Percentiles rank a stretch among this genome's conserved stretches.
phyloP scores from a whole-genome alignment of 2,113 vertebrate genomes.

The Pluvianellus socialis region DNA sequence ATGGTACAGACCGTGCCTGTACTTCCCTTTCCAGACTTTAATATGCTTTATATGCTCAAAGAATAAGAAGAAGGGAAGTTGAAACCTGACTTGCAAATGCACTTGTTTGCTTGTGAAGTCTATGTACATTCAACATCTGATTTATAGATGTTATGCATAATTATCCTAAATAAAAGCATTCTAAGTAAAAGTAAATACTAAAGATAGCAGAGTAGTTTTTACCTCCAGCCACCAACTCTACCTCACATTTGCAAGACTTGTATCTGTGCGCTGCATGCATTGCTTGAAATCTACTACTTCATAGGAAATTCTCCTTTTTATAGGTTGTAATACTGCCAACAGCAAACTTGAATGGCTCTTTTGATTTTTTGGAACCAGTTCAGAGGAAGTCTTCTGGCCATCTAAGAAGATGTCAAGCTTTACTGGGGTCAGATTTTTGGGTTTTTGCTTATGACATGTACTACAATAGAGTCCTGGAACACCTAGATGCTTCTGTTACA shows the following conservation, averaged over 20 bases:
- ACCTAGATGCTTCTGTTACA: background rate
- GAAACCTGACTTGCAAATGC: slow-evolving; percentile 46
- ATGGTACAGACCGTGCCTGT: slow-evolving; percentile 29
- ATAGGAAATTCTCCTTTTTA: background rate
- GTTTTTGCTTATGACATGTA: background rate
- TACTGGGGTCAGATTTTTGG: background rate
- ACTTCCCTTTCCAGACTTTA: slow-evolving; percentile 46
- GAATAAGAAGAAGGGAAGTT: slow-evolving; percentile 33
- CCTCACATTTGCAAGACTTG: background rate
- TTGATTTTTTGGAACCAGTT: background rate
- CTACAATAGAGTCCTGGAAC: background rate
- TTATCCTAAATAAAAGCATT: background rate
- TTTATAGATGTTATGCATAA: slow-evolving; percentile 44
- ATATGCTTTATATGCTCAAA: background rate
- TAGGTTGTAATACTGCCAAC: background rate
- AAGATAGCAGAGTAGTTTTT: background rate
- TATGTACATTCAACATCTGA: slow-evolving; percentile 7
- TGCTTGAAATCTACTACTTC: background rate
- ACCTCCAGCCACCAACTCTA: background rate
- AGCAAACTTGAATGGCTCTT: background rate
- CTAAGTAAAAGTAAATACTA: background rate
- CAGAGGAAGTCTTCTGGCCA: background rate
- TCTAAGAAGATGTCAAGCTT: background rate
- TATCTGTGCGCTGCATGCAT: background rate
- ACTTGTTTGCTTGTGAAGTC: slow-evolving; percentile 40